These are phyloP conservation scores for Poeciliopsis gracilis DNA, from an alignment of 2,797 vertebrate species.

Conservation along the genomic window DNA sequence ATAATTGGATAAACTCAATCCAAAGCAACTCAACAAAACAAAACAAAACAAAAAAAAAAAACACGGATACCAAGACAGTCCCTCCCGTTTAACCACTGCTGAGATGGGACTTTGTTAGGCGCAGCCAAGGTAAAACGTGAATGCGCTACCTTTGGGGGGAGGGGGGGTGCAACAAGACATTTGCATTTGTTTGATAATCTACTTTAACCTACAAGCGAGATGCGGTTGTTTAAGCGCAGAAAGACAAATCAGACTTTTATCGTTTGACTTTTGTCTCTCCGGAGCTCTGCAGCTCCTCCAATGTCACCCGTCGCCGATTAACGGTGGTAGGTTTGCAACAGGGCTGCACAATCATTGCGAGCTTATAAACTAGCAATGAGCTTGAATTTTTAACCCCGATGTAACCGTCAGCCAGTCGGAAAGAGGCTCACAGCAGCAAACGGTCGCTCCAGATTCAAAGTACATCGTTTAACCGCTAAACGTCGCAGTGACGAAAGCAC, in stretches of 20 bases:
- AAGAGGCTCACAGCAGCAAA: not conserved
- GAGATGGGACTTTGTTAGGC: constrained; percentile 49
- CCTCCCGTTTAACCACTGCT: constrained; percentile 47
- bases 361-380: not conserved
- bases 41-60: constrained; percentile 56
- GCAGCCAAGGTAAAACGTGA: constrained; percentile 31
- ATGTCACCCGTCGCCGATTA: not conserved
- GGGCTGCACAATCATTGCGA: not conserved
- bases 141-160: constrained; percentile 18
- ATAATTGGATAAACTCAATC: constrained; percentile 79
- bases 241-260: not conserved
- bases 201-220: constrained; percentile 37
- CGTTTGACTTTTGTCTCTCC: not conserved
- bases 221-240: constrained; percentile 32
- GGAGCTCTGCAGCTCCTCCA: not conserved
- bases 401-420: not conserved
- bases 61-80: constrained; percentile 52
- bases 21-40: constrained; percentile 46
- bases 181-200: constrained; percentile 44
- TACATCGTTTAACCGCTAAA: not conserved
- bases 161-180: constrained; percentile 22
- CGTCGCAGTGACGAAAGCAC: not conserved
- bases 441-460: not conserved
- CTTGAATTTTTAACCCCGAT: not conserved
- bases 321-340: not conserved